Evolutionary conservation across 1,140 invertebrate genomes (phyloP), one percentile per base, ranked within the genome.

Genomic region (Caenorhabditis latens): DNA sequence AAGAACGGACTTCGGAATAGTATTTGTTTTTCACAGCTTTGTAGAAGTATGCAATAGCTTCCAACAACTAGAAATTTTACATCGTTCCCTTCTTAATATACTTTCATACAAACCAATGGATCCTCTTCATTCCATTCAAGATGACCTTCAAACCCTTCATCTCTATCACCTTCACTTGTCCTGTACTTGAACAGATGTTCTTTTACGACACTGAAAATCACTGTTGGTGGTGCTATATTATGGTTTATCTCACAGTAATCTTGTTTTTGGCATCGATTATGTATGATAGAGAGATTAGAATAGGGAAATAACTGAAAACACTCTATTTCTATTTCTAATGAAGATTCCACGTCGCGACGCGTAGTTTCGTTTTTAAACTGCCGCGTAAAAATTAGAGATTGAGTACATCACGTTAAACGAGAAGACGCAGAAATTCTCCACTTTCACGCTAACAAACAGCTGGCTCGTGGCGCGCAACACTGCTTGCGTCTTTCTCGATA

Each of bases 91-190:
- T 58, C n/a, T 58, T 4, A n/a, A 58, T 21, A n/a, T 19, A 53
- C 16, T 16, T 53, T 16, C 8, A 2, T 7, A 58, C 43, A 7
- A 19, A 79, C 71, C 19, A 79, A 21, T 50, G 43, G 71, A 53
- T 87, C 85, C 11, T 40, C 58, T 6, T 48, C 55, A 21, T 57
- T 65, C 87, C 87, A 88, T 75, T 83, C 40, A 4, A 75, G 46
- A 53, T 86, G 65, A 21, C 87, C 87, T 40, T 88, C 87, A 63
- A 83, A 88, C 4, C 87, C 87, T 53, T 88, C 87, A 8, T 88
- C 85, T 50, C 55, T 61, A 24, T 86, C 84, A 21, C 46, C 71
- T 6, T 79, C 71, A 19, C 50, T 24, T 21, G 46, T 24, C 16
- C 46, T 79, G 46, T 79, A 79, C 19, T 79, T 79, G 16, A 8